Percentiles rank a stretch among this genome's conserved stretches.
Conservation (phyloP, 2,797 vertebrate genomes). For the Intellagama lesueurii region DNA sequence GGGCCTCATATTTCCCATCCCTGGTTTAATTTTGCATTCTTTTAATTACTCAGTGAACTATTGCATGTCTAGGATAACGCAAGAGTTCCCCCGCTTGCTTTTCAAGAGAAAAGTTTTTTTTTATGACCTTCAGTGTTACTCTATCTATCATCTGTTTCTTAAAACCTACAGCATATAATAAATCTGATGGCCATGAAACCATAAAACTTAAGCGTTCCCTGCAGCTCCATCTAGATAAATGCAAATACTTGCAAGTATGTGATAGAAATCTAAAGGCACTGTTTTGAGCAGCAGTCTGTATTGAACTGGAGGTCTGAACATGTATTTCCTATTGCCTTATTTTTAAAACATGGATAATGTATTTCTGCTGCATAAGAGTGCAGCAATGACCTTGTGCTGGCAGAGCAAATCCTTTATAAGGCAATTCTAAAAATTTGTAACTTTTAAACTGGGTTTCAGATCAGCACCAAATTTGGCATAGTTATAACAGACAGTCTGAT, state of each 20-base stretch:
- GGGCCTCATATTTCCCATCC: background rate
- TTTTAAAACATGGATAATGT: conserved; percentile 11
- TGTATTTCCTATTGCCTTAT: conserved; percentile 32
- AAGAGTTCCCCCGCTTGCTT: conserved; percentile 41
- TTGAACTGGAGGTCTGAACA: background rate
- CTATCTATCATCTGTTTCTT: conserved; percentile 4
- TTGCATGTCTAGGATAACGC: conserved; percentile 45
- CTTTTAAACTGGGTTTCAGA: no score
- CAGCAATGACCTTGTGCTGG: no score
- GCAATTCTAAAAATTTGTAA: no score
- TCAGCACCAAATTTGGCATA: no score
- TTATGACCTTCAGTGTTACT: conserved; percentile 26
- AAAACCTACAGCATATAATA: conserved; percentile 39
- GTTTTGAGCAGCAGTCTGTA: background rate
- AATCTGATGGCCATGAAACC: conserved; percentile 39
- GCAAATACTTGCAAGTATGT: background rate
- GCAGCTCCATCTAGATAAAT: conserved; percentile 8
- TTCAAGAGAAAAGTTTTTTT: conserved; percentile 19
- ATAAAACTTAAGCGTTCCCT: conserved; percentile 25
- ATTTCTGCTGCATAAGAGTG: no score
- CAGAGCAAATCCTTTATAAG: no score
- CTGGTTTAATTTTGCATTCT: background rate
- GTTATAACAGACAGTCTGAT: no score
- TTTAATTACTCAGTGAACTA: conserved; percentile 36
- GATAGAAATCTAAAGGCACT: conserved; percentile 22